phyloP scores from a whole-genome alignment of 2,888 invertebrate species.

The Ichneumon xanthorius region DNA sequence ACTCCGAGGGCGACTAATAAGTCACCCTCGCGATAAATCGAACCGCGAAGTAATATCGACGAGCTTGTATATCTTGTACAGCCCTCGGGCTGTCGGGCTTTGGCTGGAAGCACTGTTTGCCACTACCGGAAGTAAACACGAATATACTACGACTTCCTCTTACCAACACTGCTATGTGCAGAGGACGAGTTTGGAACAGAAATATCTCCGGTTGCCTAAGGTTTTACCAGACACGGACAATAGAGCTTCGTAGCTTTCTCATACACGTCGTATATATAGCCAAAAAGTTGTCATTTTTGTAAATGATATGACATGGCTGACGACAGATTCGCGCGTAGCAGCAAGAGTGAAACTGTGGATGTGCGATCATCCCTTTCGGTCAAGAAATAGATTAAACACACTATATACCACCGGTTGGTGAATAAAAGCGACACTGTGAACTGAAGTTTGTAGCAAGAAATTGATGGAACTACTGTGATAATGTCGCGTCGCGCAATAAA shows the following conservation, averaged over 20 bases:
- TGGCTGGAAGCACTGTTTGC: conserved; percentile 52
- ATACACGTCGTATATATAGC: not conserved
- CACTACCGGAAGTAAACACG: conserved; percentile 66
- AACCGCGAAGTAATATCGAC: conserved; percentile 36
- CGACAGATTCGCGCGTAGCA: not conserved
- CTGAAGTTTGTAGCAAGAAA: conserved; percentile 20
- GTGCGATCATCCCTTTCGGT: not conserved
- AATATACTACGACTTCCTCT: conserved; percentile 46
- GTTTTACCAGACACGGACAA: not conserved
- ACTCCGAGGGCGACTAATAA: not conserved
- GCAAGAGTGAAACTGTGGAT: not conserved
- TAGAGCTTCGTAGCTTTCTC: not conserved
- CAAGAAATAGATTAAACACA: conserved; percentile 6
- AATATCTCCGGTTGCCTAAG: conserved; percentile 2
- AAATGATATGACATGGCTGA: conserved; percentile 1
- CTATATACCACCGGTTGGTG: not conserved
- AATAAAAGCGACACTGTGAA: not conserved
- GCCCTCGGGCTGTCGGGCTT: conserved; percentile 46
- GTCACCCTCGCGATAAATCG: not conserved
- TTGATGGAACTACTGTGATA: conserved; percentile 61
- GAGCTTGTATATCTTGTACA: conserved; percentile 25
- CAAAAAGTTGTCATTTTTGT: conserved; percentile 3
- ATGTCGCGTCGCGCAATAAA: conserved; percentile 39
- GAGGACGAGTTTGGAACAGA: conserved; percentile 28
- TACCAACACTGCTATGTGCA: conserved; percentile 22